Evolutionary conservation across 2,113 vertebrate species (phyloP).

Genomic region (Leptosomus discolor): DNA sequence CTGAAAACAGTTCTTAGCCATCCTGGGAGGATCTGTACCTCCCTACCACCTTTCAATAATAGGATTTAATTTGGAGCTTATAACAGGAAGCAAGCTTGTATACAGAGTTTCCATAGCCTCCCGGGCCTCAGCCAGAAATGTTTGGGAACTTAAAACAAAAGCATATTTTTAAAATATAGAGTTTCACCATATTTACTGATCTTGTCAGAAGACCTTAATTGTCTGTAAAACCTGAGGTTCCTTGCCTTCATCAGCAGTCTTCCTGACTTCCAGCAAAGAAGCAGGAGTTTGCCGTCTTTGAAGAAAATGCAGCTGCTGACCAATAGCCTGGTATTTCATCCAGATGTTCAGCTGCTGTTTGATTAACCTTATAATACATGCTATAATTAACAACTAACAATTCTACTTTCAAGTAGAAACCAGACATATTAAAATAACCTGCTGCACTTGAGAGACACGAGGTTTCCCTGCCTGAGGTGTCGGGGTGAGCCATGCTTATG

Average conservation of each 20-base stretch:
- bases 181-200: slow-evolving; percentile 46
- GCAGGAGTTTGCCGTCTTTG: not conserved
- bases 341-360: slow-evolving; percentile 11
- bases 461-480: not conserved
- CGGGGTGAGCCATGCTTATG: not conserved
- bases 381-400: not conserved
- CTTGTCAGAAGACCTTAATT: slow-evolving; percentile 27
- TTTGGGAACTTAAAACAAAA: slow-evolving; percentile 53
- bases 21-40: not conserved
- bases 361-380: not conserved
- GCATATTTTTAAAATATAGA: slow-evolving; percentile 30
- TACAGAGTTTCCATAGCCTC: slow-evolving; percentile 15
- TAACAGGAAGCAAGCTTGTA: slow-evolving; percentile 37
- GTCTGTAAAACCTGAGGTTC: slow-evolving; percentile 30
- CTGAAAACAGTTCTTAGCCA: not conserved
- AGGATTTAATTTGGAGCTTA: slow-evolving; percentile 7
- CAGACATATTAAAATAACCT: not conserved
- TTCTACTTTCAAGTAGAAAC: not conserved
- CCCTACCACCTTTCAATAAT: not conserved
- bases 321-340: not conserved
- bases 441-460: not conserved
- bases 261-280: not conserved
- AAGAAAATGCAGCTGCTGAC: not conserved
- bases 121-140: not conserved
- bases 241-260: not conserved